Conservation (phyloP, 1,140 invertebrate species). For the Drosophila aff. region DNA sequence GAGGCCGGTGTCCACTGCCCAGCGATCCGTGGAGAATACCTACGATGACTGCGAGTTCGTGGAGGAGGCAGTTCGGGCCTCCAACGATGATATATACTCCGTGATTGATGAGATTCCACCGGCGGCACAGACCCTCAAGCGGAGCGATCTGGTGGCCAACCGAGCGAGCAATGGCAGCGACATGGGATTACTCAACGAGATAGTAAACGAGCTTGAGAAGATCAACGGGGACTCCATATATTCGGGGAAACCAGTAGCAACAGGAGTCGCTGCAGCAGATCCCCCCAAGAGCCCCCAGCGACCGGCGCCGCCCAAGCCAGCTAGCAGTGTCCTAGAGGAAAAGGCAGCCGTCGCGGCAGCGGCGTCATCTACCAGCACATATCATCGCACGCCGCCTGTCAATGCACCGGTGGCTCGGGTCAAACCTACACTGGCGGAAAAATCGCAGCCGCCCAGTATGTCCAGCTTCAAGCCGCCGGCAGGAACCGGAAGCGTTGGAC, state of each 20-base stretch:
- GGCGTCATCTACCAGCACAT: slow-evolving; percentile 87
- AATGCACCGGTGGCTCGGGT: slow-evolving; percentile 89
- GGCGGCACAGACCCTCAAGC: slow-evolving; percentile 76
- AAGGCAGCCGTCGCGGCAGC: slow-evolving; percentile 47
- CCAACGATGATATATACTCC: slow-evolving; percentile 92
- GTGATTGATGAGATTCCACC: slow-evolving; percentile 91
- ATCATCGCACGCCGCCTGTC: slow-evolving; percentile 89
- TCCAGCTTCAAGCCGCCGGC: slow-evolving; percentile 80
- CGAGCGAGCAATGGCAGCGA: slow-evolving; percentile 85
- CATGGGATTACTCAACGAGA: slow-evolving; percentile 92
- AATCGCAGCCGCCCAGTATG: slow-evolving; percentile 71
- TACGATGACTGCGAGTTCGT: slow-evolving; percentile 92
- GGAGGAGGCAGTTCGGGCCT: slow-evolving; percentile 85
- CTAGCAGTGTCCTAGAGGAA: slow-evolving; percentile 47
- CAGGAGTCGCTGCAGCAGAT: slow-evolving; percentile 54
- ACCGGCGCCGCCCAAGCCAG: slow-evolving; percentile 80
- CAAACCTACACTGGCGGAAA: slow-evolving; percentile 87
- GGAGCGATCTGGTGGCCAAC: slow-evolving; percentile 75
- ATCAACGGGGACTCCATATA: slow-evolving; percentile 93
- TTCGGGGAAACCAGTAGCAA: slow-evolving; percentile 87
- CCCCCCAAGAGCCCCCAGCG: slow-evolving; percentile 58
- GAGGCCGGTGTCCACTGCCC: slow-evolving; percentile 85
- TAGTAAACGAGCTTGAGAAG: slow-evolving; percentile 94
- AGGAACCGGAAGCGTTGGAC: slow-evolving; percentile 20
- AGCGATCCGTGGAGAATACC: slow-evolving; percentile 85